These are phyloP conservation scores for Caenorhabditis plicata DNA, from an alignment of 2,888 invertebrate species.

Conservation along the genomic window DNA sequence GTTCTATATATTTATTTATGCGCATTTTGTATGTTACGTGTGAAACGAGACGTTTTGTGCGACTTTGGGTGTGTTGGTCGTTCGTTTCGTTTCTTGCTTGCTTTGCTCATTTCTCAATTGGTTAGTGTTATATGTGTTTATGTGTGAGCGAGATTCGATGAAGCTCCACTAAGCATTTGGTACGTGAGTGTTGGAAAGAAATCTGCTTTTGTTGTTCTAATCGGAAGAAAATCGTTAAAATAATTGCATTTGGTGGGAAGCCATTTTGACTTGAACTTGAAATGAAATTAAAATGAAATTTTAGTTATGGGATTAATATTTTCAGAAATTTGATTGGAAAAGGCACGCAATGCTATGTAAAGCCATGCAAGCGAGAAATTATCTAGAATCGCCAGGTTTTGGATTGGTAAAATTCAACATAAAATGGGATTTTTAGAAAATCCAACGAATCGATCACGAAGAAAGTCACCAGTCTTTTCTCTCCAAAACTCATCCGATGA, in stretches of 20 bases:
- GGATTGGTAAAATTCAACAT: background rate
- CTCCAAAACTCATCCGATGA: slow-evolving; percentile 2
- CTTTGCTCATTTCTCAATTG: slow-evolving; percentile 1
- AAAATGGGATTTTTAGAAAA: background rate
- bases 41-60: too few species aligned
- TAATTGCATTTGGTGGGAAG: slow-evolving; percentile 1
- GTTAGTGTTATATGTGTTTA: slow-evolving; percentile 12
- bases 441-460: background rate
- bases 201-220: background rate
- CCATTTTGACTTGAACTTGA: background rate
- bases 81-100: slow-evolving; percentile 10
- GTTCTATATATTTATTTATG: too few species aligned
- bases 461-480: background rate
- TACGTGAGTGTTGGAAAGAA: background rate
- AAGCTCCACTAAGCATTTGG: slow-evolving; percentile 32
- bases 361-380: slow-evolving; percentile 15
- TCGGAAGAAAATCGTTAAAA: background rate
- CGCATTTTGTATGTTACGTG: too few species aligned
- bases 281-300: background rate
- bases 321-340: slow-evolving; percentile 53
- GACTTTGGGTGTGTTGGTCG: too few species aligned
- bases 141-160: too few species aligned
- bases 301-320: slow-evolving; percentile 4
- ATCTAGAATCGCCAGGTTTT: background rate
- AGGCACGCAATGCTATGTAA: slow-evolving; percentile 52